Conservation (phyloP, 2,888 invertebrate genomes). For the Dryadula phaetusa region DNA sequence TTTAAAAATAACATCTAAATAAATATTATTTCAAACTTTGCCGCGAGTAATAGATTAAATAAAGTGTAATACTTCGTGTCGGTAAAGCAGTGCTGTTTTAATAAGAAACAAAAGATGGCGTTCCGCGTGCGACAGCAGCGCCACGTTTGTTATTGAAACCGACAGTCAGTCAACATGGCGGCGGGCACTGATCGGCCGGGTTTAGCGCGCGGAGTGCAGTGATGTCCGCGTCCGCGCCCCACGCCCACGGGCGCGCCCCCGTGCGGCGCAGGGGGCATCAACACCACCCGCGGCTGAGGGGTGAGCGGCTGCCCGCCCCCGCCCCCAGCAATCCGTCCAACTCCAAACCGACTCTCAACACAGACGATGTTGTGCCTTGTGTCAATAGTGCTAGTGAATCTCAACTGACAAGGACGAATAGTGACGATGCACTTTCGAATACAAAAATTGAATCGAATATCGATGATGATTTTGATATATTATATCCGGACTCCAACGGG, state of each 20-base stretch:
- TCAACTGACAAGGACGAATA: constrained; percentile 83
- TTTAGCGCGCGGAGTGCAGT: constrained; percentile 74
- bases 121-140: constrained; percentile 70
- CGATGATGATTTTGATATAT: constrained; percentile 67
- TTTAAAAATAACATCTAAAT: background rate
- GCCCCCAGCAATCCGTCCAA: constrained; percentile 69
- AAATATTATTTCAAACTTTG: constrained; percentile 52
- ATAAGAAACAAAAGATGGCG: constrained; percentile 69
- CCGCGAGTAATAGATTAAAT: constrained; percentile 53
- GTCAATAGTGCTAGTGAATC: constrained; percentile 84
- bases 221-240: constrained; percentile 85
- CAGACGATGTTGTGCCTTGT: constrained; percentile 82
- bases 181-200: constrained; percentile 79
- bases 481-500: constrained; percentile 62
- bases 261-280: constrained; percentile 89
- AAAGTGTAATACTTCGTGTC: constrained; percentile 54
- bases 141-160: constrained; percentile 59
- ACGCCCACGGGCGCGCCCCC: constrained; percentile 85
- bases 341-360: constrained; percentile 78
- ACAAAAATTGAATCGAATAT: constrained; percentile 71
- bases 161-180: constrained; percentile 85
- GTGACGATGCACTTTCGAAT: constrained; percentile 84
- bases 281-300: constrained; percentile 89
- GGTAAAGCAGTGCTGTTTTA: constrained; percentile 68
- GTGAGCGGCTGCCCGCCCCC: constrained; percentile 83